Evolutionary conservation across 1,140 invertebrate species (phyloP).

Genomic region (Temnothorax nylanderi): DNA sequence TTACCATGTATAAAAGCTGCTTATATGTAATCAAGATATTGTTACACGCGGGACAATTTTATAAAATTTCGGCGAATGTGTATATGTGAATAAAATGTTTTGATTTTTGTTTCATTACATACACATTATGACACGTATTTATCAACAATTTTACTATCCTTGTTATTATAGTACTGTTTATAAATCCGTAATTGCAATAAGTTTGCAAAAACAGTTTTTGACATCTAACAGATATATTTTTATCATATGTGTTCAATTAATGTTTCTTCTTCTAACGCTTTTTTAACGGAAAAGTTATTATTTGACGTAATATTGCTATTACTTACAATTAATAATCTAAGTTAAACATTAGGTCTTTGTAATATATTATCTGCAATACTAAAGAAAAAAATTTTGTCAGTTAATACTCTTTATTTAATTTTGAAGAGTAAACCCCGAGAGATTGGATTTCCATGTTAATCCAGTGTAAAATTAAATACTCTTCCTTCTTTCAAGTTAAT

Average conservation of each 20-base stretch:
- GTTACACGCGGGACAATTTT: slow-evolving; percentile 8
- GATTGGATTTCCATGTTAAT: slow-evolving; percentile 4
- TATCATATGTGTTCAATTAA: background rate
- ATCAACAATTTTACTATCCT: background rate
- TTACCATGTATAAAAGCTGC: slow-evolving; percentile 13
- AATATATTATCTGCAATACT: background rate
- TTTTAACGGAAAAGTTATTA: background rate
- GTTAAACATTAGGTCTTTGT: background rate
- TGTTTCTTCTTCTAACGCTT: background rate
- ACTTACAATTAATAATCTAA: background rate
- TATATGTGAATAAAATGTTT: slow-evolving; percentile 28
- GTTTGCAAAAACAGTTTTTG: background rate
- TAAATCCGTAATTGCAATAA: background rate
- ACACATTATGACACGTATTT: background rate
- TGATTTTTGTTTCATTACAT: background rate
- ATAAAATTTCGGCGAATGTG: background rate
- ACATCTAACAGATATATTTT: background rate
- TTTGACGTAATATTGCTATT: background rate
- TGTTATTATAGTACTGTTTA: background rate
- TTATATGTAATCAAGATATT: slow-evolving; percentile 37
- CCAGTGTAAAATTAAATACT: background rate
- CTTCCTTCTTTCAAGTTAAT: slow-evolving; percentile 1
- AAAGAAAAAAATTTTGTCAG: background rate
- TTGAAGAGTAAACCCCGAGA: background rate
- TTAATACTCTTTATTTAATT: background rate